Percentiles rank a stretch among this genome's conserved stretches.
Conservation (phyloP, 2,797 vertebrate genomes). For the Hybognathus amarus region DNA sequence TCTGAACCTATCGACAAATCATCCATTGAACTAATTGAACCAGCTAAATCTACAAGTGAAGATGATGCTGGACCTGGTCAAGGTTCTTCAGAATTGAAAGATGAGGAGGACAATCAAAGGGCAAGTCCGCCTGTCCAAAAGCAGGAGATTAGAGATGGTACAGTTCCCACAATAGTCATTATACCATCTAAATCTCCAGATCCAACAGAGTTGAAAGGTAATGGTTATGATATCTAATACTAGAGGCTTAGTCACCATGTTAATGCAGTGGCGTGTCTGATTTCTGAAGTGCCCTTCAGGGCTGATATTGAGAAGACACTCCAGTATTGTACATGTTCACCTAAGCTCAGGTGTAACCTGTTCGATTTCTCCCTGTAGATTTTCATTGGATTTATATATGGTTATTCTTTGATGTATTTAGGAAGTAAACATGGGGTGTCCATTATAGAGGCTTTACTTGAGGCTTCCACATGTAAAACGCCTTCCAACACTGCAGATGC, state of each 20-base stretch:
- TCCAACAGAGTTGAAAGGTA: conserved; percentile 38
- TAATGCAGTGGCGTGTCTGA: neutral
- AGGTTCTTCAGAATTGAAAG: neutral
- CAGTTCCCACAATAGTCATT: conserved; percentile 56
- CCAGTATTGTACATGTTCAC: conserved; percentile 35
- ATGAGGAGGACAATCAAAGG: conserved; percentile 3
- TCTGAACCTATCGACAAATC: conserved; percentile 1
- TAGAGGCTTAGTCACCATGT: neutral
- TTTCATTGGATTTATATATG: neutral
- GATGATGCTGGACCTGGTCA: neutral
- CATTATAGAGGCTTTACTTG: conserved; percentile 14
- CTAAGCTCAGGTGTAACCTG: conserved; percentile 10
- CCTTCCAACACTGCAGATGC: conserved; percentile 15
- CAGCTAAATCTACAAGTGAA: conserved; percentile 10
- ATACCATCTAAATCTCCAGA: conserved; percentile 46
- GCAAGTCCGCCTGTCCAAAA: conserved; percentile 14
- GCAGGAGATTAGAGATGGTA: conserved; percentile 14
- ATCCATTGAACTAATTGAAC: neutral
- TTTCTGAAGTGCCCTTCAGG: conserved; percentile 7
- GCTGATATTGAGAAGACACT: conserved; percentile 35
- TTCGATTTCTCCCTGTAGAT: neutral
- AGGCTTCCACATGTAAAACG: conserved; percentile 19
- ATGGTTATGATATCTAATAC: neutral
- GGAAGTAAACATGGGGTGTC: conserved; percentile 20
- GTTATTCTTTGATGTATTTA: conserved; percentile 27